These are phyloP conservation scores for Drosophila fungiperda DNA, from an alignment of 2,888 invertebrate genomes.

Conservation along the genomic window DNA sequence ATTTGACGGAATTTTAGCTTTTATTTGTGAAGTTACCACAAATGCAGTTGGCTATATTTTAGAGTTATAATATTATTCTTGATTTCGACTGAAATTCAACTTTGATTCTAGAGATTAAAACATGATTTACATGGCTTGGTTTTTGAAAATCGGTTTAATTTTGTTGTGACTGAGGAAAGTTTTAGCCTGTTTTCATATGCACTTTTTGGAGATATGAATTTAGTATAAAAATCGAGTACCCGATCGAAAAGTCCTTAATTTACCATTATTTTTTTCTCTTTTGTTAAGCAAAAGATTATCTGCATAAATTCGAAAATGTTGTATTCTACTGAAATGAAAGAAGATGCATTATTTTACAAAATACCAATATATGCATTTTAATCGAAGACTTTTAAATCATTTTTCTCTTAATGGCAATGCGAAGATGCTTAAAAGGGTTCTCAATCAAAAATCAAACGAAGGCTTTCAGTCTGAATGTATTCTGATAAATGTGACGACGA, in stretches of 20 bases:
- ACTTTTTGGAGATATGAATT: too few relatives aligned
- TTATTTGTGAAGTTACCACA: background rate
- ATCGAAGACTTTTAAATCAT: conserved; percentile 9
- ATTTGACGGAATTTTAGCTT: background rate
- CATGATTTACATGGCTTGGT: background rate
- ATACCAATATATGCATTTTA: conserved; percentile 36
- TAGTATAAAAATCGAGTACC: background rate
- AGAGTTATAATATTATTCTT: background rate
- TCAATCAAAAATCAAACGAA: conserved; percentile 64
- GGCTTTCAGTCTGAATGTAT: conserved; percentile 12
- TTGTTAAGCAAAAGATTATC: background rate
- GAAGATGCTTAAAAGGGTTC: conserved; percentile 52
- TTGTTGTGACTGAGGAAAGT: background rate
- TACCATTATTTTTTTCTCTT: too few relatives aligned
- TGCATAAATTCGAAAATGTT: background rate
- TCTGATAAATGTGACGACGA: conserved; percentile 35
- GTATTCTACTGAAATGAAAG: conserved; percentile 11
- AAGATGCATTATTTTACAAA: conserved; percentile 21
- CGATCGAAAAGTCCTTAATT: too few relatives aligned
- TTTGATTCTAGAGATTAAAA: background rate
- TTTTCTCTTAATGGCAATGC: conserved; percentile 42
- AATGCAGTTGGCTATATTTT: background rate
- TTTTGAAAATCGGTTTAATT: background rate
- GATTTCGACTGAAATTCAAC: background rate
- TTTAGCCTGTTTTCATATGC: background rate